Conservation (phyloP, 2,113 vertebrate species). For the Onychostoma macrolepis region DNA sequence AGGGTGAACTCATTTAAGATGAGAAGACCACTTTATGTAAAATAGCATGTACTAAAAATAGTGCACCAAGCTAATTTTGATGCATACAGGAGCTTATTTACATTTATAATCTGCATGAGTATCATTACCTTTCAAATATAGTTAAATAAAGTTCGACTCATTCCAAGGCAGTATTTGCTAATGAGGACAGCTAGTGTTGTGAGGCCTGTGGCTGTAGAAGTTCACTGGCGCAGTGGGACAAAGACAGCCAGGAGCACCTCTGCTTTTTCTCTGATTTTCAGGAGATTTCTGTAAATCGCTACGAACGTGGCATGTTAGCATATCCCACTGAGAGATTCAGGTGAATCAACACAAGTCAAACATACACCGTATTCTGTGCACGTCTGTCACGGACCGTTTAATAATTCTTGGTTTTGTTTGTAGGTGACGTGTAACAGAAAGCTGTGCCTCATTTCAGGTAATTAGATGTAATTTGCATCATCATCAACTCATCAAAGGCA, state of each 20-base stretch:
- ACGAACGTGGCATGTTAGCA: neutral
- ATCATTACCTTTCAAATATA: neutral
- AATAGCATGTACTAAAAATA: neutral
- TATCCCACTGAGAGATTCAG: neutral
- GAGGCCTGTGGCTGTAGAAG: neutral
- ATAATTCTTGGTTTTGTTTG: slow-evolving; percentile 10
- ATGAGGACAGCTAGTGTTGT: neutral
- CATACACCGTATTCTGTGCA: neutral
- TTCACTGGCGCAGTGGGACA: neutral
- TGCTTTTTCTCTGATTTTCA: neutral
- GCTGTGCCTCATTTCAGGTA: neutral
- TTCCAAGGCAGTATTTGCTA: neutral
- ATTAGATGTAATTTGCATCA: slow-evolving; percentile 9
- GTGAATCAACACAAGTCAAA: neutral
- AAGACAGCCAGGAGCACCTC: neutral
- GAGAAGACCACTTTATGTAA: neutral
- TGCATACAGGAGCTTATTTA: neutral
- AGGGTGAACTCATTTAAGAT: neutral
- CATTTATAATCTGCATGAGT: neutral
- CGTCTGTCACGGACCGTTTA: neutral
- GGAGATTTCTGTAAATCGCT: neutral
- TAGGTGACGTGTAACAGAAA: neutral
- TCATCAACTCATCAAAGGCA: neutral
- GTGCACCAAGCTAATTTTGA: neutral
- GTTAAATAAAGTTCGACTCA: neutral